phyloP scores from a whole-genome alignment of 2,888 invertebrate species.

The Eupithecia subfuscata region DNA sequence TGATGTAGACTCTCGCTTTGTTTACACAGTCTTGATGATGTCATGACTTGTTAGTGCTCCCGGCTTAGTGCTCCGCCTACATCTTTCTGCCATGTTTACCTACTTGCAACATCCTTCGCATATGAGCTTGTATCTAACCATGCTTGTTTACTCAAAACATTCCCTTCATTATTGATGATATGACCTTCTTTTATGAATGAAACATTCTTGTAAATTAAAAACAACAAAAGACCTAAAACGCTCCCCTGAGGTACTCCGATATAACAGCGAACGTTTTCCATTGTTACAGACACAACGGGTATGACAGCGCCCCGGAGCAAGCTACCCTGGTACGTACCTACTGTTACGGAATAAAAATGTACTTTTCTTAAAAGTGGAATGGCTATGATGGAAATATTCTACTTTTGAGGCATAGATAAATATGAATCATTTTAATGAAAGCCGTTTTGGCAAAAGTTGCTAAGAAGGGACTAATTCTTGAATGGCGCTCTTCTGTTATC shows the following conservation, averaged over 20 bases:
- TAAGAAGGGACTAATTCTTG: background rate
- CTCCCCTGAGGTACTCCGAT: conserved; percentile 37
- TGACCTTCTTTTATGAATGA: conserved; percentile 21
- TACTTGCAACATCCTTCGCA: conserved; percentile 15
- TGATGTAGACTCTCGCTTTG: conserved; percentile 39
- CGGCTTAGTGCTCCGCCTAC: conserved; percentile 20
- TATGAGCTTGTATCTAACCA: conserved; percentile 7
- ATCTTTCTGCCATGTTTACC: conserved; percentile 23
- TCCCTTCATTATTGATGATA: conserved; percentile 17
- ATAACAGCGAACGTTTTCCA: conserved; percentile 39
- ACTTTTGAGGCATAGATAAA: background rate
- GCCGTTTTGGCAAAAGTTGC: background rate
- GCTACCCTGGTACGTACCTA: conserved; percentile 65
- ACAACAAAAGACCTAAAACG: conserved; percentile 37
- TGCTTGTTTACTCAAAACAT: conserved; percentile 20
- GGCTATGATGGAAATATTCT: background rate
- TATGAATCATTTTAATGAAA: background rate
- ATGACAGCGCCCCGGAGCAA: conserved; percentile 60
- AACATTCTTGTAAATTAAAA: conserved; percentile 36
- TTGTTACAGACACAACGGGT: conserved; percentile 72
- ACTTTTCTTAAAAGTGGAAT: background rate
- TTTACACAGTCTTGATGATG: conserved; percentile 53
- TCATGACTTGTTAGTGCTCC: conserved; percentile 43
- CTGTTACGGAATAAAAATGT: conserved; percentile 15
- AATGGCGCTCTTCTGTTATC: background rate